Evolutionary conservation across 2,888 invertebrate genomes (phyloP).

Genomic region (Petrolisthes manimaculis): DNA sequence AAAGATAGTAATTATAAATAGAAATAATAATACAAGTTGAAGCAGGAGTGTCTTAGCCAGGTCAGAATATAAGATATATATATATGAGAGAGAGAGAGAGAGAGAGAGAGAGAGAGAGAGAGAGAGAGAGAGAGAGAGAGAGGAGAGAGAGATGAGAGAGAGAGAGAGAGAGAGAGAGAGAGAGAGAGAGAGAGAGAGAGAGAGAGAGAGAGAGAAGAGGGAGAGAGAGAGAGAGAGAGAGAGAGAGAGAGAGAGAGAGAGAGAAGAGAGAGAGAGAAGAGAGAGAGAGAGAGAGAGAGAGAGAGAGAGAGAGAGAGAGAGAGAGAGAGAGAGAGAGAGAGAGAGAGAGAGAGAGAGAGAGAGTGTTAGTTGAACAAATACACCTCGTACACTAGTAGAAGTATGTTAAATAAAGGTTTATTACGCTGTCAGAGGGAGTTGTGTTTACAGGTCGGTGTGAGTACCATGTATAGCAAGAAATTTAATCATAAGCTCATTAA

Average conservation of each 20-base stretch:
- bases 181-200: not conserved
- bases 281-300: not conserved
- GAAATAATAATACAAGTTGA: too few species aligned
- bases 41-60: too few species aligned
- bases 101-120: conserved; percentile 1
- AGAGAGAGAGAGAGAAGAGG: not conserved
- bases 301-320: not conserved
- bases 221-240: not conserved
- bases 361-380: not conserved
- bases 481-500: too few species aligned
- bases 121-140: not conserved
- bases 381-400: too few species aligned
- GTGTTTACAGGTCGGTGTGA: too few species aligned
- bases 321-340: not conserved
- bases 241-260: not conserved
- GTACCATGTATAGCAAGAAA: too few species aligned
- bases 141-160: not conserved
- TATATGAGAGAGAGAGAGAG: not conserved
- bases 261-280: not conserved
- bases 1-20: too few species aligned
- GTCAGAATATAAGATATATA: not conserved
- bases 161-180: not conserved
- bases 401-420: too few species aligned
- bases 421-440: too few species aligned
- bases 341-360: not conserved